A percentile compares a stretch with the other conserved stretches of the same genome.
These are phyloP conservation scores for Marcusenius ussheri DNA, from an alignment of 2,113 vertebrate species.

Conservation along the genomic window DNA sequence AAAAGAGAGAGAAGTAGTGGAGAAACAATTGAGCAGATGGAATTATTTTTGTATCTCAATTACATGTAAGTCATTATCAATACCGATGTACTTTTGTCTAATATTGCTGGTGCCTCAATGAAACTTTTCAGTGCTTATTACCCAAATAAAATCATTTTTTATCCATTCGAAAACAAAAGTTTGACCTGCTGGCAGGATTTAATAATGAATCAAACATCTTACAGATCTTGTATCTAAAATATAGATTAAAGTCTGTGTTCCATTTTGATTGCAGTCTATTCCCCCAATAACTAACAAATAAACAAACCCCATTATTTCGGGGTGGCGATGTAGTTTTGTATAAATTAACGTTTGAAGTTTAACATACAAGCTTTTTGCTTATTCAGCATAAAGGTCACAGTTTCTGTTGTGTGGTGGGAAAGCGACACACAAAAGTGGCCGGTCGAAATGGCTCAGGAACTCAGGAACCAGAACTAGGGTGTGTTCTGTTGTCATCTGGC, in stretches of 20 bases:
- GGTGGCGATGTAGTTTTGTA: not conserved
- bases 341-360: not conserved
- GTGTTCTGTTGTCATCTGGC: too few species aligned
- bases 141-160: not conserved
- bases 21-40: too few species aligned
- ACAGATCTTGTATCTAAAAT: not conserved
- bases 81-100: not conserved
- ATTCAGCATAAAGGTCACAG: too few species aligned
- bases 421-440: too few species aligned
- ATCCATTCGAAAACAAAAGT: not conserved
- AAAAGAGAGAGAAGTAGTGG: too few species aligned
- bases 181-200: not conserved
- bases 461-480: too few species aligned
- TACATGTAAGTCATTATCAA: too few species aligned
- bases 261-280: not conserved
- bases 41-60: too few species aligned
- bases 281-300: not conserved
- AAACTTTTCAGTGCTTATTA: not conserved
- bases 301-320: not conserved
- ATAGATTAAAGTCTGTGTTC: not conserved
- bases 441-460: too few species aligned
- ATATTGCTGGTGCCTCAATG: not conserved
- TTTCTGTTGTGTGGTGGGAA: too few species aligned
- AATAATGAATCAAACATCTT: not conserved
- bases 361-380: not conserved